Base-by-base conservation (phyloP, 2,888 invertebrate genomes). In the Drosophila nr. perissopoda region DNA sequence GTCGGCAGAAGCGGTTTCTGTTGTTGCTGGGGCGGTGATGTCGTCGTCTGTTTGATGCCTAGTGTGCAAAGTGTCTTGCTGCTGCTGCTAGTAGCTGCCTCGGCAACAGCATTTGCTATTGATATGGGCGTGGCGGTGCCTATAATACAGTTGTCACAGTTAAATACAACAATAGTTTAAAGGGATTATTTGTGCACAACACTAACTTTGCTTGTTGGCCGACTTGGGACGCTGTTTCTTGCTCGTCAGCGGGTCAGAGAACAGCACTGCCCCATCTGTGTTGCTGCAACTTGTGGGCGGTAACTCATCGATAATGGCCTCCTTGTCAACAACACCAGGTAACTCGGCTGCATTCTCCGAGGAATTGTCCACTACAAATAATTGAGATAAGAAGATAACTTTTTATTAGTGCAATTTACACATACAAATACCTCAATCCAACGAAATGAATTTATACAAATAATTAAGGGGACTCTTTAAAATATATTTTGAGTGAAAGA, bases 71-170 rank as follows among this genome's bases (percentile, higher is more conserved):
- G 69, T 29, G 65, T 68, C n/a, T 64, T 54, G 46, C 49, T 65
- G n/a, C 56, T 64, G 36, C 67, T 70, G 59, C 63, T 66, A 58
- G 81, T 74, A 18, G 79, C 66, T 60, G 87, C 87, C 53, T 89
- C 86, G 34, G 83, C 88, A 38, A 85, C 89, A 40, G 81, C 86
- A 64, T 81, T 87, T 36, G 86, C 87, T 60, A 87, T 87, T 3
- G 89, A 89, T 27, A 80, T 83, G 7, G 87, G 87, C 34, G 89
- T 87, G 31, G 89, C 87, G 33, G 87, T 87, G 33, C 73, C 87
- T 87, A 49, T 1, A 63, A 68, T 16, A 46, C 10, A 56, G 3
- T 7, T 8, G 11, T 25, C 1, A 11, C 16, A 48, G 59, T 53
- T 49, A 62, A 27, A 25, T 13, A 29, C 4, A 4, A 18, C 4